These are phyloP conservation scores for Bombus waltoni DNA, from an alignment of 1,140 invertebrate species.

Conservation along the genomic window DNA sequence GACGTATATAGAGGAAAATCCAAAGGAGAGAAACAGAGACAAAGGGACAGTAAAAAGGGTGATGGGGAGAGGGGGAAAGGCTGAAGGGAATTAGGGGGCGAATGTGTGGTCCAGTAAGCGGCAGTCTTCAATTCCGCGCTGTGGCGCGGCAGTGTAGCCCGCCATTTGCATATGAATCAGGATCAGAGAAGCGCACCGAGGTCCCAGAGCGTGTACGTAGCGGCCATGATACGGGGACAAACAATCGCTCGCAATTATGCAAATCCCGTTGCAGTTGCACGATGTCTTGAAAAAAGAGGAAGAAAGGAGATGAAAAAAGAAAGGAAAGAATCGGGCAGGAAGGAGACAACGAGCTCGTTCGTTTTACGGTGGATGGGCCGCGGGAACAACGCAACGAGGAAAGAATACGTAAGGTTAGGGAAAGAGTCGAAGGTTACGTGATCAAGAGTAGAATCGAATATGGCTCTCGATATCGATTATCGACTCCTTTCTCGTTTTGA, in stretches of 20 bases:
- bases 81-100: constrained; percentile 17
- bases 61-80: not conserved
- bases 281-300: constrained; percentile 70
- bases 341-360: constrained; percentile 36
- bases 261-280: constrained; percentile 76
- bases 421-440: constrained; percentile 23
- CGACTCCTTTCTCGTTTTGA: constrained; percentile 13
- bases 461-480: constrained; percentile 2
- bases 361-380: not conserved
- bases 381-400: not conserved
- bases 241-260: constrained; percentile 81
- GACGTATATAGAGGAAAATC: not conserved
- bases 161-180: constrained; percentile 80
- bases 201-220: constrained; percentile 73
- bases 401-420: constrained; percentile 18
- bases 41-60: not conserved
- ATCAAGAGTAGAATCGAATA: constrained; percentile 23
- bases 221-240: constrained; percentile 77
- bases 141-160: constrained; percentile 66
- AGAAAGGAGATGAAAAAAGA: constrained; percentile 37
- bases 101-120: constrained; percentile 72
- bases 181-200: constrained; percentile 72
- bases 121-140: constrained; percentile 73
- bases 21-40: not conserved
- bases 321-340: not conserved